A percentile compares a stretch with the other conserved stretches of the same genome.
Evolutionary conservation across 2,888 invertebrate species (phyloP).

Genomic region (Actias luna): DNA sequence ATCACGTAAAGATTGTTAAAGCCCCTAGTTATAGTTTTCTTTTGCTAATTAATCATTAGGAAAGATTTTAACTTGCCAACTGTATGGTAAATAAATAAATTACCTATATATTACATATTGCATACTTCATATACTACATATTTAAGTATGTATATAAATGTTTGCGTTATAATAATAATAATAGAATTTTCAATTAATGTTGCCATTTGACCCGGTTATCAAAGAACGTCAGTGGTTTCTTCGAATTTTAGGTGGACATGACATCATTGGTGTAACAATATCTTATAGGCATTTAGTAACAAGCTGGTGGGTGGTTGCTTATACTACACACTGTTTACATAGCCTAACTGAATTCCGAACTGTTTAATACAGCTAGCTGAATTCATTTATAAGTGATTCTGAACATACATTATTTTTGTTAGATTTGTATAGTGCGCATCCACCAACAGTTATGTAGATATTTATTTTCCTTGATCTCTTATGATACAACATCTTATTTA

Average conservation of each 20-base stretch:
- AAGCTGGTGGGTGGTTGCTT: slow-evolving; percentile 3
- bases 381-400: slow-evolving; percentile 6
- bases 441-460: neutral
- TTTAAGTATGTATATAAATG: too few relatives aligned
- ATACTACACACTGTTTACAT: neutral
- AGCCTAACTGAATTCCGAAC: slow-evolving; percentile 7
- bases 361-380: slow-evolving; percentile 2
- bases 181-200: neutral
- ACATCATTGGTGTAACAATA: slow-evolving; percentile 6
- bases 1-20: too few relatives aligned
- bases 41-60: too few relatives aligned
- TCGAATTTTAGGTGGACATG: neutral
- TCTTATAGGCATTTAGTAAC: slow-evolving; percentile 3
- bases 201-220: neutral
- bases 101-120: too few relatives aligned
- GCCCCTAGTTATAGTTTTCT: too few relatives aligned
- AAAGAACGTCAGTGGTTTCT: neutral
- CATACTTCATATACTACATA: too few relatives aligned
- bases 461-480: neutral
- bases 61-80: too few relatives aligned
- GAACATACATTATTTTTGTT: neutral
- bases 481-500: neutral
- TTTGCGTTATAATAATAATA: neutral
- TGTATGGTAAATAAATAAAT: too few relatives aligned
- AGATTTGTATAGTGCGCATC: neutral